Base-by-base conservation (phyloP, 2,888 invertebrate genomes). In the Heliconius cydno region DNA sequence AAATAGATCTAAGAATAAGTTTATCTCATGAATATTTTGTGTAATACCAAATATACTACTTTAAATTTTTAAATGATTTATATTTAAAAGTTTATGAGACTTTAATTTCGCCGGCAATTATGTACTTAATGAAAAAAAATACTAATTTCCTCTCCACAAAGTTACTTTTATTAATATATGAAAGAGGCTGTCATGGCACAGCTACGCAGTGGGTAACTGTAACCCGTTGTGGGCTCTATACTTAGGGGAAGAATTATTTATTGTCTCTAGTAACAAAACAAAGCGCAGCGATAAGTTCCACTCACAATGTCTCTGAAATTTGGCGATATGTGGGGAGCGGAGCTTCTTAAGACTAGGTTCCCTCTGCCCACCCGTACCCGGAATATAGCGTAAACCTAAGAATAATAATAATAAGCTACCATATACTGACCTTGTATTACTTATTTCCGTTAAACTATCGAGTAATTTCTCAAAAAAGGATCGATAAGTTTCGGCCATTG, bases 401-500 rank as follows among this genome's bases (percentile, higher is more conserved):
- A 63, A 25, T 63, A 63, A 63, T 67, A 38, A 68, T 67, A 38
- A n/a, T n/a, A 68, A 68, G 4, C 5, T n/a, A 6, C 13, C 52
- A 9, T 70, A 75, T 28, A 73, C 77, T 90, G 90, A 97, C 97
- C 96, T 95, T 77, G 86, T 87, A 71, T 85, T 93, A 89, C 92
- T 91, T n/a, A 97, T 88, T 70, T 95, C 95, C 38, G 95, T 95
- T 91, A 97, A 96, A 84, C 95, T 96, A 57, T 96, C 95, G 30
- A 98, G 90, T 82, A 97, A 93, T 86, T 96, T 96, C 79, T 97
- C 96, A 88, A 98, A 98, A 85, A 97, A 96, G 2, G 96, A 95
- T 78, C 97, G 97, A 89, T 96, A 98, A 0, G 97, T 96, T 85
- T 97, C 96, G 0, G 96, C 96, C 85, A 97, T 92, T 0, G 93